phyloP scores from a whole-genome alignment of 2,113 vertebrate species.

The Tringa solitaria region DNA sequence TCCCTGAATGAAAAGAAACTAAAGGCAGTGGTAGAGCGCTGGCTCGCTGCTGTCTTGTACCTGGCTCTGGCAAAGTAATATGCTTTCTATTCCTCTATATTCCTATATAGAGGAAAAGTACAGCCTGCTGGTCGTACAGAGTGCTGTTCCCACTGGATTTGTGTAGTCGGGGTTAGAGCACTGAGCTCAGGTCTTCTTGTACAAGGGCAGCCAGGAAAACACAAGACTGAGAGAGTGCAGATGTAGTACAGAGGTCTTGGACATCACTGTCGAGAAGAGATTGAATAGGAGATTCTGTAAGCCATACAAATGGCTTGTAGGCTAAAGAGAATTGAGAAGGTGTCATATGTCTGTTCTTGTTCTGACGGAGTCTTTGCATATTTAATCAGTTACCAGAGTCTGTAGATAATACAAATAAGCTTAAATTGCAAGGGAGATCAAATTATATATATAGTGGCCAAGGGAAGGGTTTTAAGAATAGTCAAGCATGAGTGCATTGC shows the following conservation, averaged over 20 bases:
- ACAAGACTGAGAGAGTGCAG: neutral
- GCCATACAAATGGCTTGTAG: neutral
- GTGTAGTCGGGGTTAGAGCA: fast-evolving
- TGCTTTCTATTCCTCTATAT: neutral
- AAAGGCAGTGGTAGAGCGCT: neutral
- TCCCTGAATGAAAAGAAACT: neutral
- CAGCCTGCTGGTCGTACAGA: neutral
- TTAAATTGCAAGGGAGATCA: neutral
- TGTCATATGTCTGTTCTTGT: neutral
- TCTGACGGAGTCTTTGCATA: neutral
- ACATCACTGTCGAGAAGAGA: neutral
- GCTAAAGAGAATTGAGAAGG: neutral
- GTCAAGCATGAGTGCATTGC: neutral
- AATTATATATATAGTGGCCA: neutral
- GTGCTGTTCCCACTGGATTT: neutral
- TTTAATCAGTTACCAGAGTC: neutral
- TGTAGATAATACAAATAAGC: neutral
- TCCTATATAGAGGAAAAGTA: too few relatives aligned
- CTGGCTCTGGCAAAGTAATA: neutral
- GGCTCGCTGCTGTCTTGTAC: neutral
- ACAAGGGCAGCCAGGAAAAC: neutral
- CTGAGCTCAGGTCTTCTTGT: neutral
- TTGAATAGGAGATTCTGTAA: neutral
- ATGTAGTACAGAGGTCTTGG: neutral
- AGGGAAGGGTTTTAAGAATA: neutral